Base-by-base conservation (phyloP, 2,888 invertebrate species). In the Orthonevra nobilis region DNA sequence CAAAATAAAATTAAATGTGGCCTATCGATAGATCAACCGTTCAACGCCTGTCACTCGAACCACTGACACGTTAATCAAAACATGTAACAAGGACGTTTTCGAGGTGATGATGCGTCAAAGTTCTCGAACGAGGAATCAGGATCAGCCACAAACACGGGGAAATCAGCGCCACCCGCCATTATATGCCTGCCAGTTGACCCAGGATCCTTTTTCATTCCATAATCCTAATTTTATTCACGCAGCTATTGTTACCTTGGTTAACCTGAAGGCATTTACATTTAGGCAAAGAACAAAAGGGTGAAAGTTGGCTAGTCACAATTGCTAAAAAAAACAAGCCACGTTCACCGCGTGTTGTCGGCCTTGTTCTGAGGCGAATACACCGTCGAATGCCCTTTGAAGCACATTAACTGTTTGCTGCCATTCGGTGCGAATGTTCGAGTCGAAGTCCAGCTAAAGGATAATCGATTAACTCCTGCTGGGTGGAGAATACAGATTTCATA, bases 141-240 rank as follows among this genome's bases (percentile, higher is more conserved):
- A 28, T n/a, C n/a, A 12, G 4, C 15, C 20, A 1, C 40, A 19
- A 28, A 23, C 3, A 3, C 23, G 3, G 23, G 23, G 23, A 23
- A 23, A 23, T 23, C n/a, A n/a, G n/a, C n/a, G n/a, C n/a, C 36
- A 7, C 26, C 36, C 23, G 36, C 50, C 48, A 40, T 40, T 46
- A 44, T 54, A 19, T 48, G 46, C 17, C 48, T 17, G 26, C 48
- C 34, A 34, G 19, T 34, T 63, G 61, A 50, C 48, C 38, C 10
- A 15, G 1, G 3, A 15, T 38, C 48, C 20, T 19, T 40, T 48
- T 64, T 58, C 70, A 64, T 63, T 63, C 34, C 63, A 64, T 58
- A 50, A 32, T 61, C 56, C 63, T 64, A 70, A 75, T 75, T 77
- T 77, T 70, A 77, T 70, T 58, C 70, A 58, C 48, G 63, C 56